Evolutionary conservation across 2,113 vertebrate genomes (phyloP).

Genomic region (Cyphomyrus plagiostoma): DNA sequence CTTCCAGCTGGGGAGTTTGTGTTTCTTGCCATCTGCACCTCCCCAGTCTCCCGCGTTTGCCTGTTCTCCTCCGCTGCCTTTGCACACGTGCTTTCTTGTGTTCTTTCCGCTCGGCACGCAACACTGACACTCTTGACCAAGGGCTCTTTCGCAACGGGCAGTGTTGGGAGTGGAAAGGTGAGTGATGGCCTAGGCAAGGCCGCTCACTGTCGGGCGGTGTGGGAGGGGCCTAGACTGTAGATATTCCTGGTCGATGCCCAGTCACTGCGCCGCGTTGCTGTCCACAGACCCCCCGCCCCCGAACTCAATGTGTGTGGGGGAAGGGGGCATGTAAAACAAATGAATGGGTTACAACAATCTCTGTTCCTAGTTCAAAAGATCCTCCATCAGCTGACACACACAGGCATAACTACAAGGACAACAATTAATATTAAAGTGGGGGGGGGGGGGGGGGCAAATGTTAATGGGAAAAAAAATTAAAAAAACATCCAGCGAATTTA

Average conservation of each 20-base stretch:
- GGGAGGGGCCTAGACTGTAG: background rate
- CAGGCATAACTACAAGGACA: slow-evolving; percentile 2
- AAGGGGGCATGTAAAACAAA: background rate
- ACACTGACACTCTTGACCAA: background rate
- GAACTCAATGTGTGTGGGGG: background rate
- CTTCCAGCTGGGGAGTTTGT: background rate
- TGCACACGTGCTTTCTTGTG: background rate
- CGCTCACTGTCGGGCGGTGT: background rate
- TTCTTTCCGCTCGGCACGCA: background rate
- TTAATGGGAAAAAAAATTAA: too few relatives aligned
- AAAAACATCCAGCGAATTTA: too few relatives aligned
- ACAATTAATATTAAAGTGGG: slow-evolving; percentile 10
- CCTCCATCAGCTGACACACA: slow-evolving; percentile 12
- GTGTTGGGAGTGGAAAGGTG: too few relatives aligned
- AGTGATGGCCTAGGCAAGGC: too few relatives aligned
- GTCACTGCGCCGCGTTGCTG: background rate
- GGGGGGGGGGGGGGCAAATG: too few relatives aligned
- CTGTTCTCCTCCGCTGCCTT: background rate
- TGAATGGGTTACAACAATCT: background rate
- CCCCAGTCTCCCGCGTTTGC: background rate
- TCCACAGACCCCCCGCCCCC: background rate
- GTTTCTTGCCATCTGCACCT: background rate
- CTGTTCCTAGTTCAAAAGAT: slow-evolving; percentile 3
- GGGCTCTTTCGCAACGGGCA: background rate
- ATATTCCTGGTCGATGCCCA: slow-evolving; percentile 13